Evolutionary conservation across 1,140 invertebrate genomes (phyloP), one percentile per base, ranked within the genome.

Genomic region (Megathymus violae): DNA sequence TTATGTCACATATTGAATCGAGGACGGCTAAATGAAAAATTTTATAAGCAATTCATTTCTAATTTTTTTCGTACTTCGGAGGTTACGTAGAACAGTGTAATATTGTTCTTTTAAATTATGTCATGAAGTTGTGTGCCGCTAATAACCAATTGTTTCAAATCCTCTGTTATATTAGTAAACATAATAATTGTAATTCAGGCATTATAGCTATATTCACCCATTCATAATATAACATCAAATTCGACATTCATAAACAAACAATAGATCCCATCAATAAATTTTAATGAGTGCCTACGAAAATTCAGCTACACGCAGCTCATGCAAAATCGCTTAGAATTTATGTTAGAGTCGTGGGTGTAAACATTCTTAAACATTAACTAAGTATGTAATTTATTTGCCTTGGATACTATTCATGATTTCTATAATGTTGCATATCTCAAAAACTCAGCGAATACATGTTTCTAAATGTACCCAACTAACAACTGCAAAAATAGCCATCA

Each of bases 151-250:
- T n/a, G n/a, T n/a, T n/a, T n/a, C n/a, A 22, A 31, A 40, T 56
- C 38, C 40, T 25, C 38, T 4, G 9, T 7, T 31, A 9, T 7
- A 9, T 4, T 31, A 4, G 27, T 31, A 31, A 43, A 43, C 11
- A 17, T 17, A 17, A 43, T 19, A 15, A 50, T 50, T 50, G 34
- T 25, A 27, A 36, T 51, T 22, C 38, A n/a, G 38, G 31, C 27
- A 14, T 51, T n/a, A 17, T 48, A 27, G 13, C 43, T 52, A 46
- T 16, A 36, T 41, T 62, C 44, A 62, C 50, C 56, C 69, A 48
- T 34, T 58, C 63, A n/a, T n/a, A n/a, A n/a, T n/a, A 63, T 75
- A 69, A 74, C 72, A 61, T 63, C 63, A 58, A 34, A 34, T 60
- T 34, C 61, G 62, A 70, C 68, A 68, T 64, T 63, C 51, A 66